Percentiles rank a stretch among this genome's conserved stretches.
Evolutionary conservation across 2,113 vertebrate species (phyloP).

Genomic region (Arenaria interpres): DNA sequence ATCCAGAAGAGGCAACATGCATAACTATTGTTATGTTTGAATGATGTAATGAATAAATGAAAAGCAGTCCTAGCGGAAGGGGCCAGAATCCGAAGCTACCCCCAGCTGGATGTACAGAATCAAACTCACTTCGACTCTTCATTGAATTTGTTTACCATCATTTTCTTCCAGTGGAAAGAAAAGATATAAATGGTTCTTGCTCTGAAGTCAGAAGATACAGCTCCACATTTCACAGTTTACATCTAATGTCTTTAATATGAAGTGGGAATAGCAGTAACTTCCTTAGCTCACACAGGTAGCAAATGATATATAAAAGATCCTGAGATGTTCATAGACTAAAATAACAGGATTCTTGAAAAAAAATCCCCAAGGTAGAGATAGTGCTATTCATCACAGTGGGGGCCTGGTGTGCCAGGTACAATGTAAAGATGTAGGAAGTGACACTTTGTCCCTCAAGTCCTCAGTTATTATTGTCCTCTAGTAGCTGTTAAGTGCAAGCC

Average conservation of each 20-base stretch:
- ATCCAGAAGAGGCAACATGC: not conserved
- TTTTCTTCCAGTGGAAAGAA: not conserved
- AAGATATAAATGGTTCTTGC: not conserved
- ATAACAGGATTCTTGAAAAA: not conserved
- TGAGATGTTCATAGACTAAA: not conserved
- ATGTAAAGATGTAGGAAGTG: not conserved
- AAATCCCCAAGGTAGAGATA: not conserved
- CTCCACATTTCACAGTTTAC: not conserved
- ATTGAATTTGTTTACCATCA: not conserved
- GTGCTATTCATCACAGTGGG: not conserved
- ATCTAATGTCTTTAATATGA: not conserved
- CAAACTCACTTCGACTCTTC: not conserved
- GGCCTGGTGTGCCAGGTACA: not conserved
- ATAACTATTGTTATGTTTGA: not conserved
- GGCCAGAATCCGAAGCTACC: not conserved
- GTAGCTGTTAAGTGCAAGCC: constrained; percentile 5
- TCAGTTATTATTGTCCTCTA: not conserved
- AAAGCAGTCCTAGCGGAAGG: not conserved
- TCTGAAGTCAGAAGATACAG: not conserved
- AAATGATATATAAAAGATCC: not conserved
- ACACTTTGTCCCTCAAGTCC: not conserved
- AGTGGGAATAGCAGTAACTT: not conserved
- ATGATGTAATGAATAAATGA: not conserved
- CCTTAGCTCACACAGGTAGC: not conserved
- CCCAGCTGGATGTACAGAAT: not conserved